These are phyloP conservation scores for Drosophila tanythrix DNA, from an alignment of 2,888 invertebrate genomes.

Conservation along the genomic window DNA sequence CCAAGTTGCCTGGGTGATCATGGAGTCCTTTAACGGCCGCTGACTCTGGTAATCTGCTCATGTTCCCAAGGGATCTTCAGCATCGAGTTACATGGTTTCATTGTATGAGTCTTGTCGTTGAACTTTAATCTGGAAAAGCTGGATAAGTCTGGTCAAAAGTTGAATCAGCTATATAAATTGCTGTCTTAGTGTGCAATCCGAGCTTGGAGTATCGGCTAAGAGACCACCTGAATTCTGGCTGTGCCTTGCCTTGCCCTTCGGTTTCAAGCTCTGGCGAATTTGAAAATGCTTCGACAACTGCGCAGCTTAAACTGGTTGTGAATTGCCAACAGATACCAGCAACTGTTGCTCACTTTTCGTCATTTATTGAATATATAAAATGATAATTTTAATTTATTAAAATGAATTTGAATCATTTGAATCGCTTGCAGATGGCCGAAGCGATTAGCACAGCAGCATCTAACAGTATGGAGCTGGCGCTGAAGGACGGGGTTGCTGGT, in stretches of 20 bases:
- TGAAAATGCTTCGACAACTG: neutral
- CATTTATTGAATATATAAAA: neutral
- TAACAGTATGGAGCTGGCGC: conserved; percentile 80
- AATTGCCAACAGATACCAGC: neutral
- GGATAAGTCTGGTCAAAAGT: neutral
- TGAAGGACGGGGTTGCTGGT: conserved; percentile 67
- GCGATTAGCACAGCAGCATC: conserved; percentile 77
- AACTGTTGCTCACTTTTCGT: neutral
- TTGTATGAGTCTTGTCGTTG: neutral
- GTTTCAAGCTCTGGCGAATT: neutral
- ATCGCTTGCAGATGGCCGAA: conserved; percentile 81
- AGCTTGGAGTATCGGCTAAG: neutral
- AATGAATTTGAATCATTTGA: neutral
- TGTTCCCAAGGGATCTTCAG: neutral
- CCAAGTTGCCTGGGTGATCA: no score
- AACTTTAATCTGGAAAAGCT: neutral
- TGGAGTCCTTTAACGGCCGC: no score
- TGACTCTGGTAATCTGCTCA: neutral
- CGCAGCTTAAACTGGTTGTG: neutral
- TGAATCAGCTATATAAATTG: neutral
- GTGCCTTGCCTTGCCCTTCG: neutral
- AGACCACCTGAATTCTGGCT: neutral
- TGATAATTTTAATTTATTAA: neutral
- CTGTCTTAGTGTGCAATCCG: neutral
- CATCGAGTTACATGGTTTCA: neutral